Conservation (phyloP, 2,113 vertebrate species). For the Lamprotornis superbus region DNA sequence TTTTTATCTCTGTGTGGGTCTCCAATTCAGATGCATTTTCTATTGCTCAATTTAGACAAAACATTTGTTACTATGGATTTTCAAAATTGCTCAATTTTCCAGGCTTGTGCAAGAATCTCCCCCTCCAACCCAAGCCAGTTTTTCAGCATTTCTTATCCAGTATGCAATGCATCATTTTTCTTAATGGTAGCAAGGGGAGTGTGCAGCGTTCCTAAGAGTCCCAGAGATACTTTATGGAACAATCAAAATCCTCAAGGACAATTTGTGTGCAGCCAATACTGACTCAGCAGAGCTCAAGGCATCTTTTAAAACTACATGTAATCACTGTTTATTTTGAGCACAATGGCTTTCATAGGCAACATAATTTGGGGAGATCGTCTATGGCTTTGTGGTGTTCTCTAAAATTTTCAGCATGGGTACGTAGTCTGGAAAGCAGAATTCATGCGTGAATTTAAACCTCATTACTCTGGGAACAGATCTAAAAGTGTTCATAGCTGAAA, state of each 20-base stretch:
- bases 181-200: not conserved
- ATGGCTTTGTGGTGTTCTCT: not conserved
- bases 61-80: not conserved
- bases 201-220: not conserved
- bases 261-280: not conserved
- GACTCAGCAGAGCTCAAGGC: not conserved
- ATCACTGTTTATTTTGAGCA: not conserved
- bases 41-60: not conserved
- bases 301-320: not conserved
- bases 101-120: not conserved
- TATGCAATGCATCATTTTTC: not conserved
- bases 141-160: not conserved
- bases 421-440: not conserved
- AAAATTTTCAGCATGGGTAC: not conserved
- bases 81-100: slow-evolving; percentile 18
- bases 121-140: not conserved
- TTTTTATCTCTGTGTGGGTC: not conserved
- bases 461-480: not conserved
- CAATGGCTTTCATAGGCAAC: not conserved
- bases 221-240: not conserved
- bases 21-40: not conserved
- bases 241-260: slow-evolving; percentile 13
- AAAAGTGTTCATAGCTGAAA: not conserved
- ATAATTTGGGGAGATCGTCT: not conserved
- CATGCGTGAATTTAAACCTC: not conserved